These are phyloP conservation scores for Zelleria hepariella DNA, from an alignment of 2,888 invertebrate species.

Conservation along the genomic window DNA sequence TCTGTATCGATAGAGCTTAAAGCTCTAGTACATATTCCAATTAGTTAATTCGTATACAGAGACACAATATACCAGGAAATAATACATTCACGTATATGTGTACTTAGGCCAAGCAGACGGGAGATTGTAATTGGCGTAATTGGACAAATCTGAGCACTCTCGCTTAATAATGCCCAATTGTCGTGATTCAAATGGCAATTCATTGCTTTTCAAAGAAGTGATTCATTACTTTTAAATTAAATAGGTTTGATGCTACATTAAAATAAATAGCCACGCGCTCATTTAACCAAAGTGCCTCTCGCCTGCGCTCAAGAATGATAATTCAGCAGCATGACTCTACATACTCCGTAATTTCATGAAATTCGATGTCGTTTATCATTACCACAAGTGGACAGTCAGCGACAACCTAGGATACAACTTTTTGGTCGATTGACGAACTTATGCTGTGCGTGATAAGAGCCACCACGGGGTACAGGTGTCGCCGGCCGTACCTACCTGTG, in stretches of 20 bases:
- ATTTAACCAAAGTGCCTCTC: not conserved
- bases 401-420: too few species aligned
- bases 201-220: constrained; percentile 63
- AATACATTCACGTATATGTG: constrained; percentile 36
- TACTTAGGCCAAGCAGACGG: constrained; percentile 40
- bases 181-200: constrained; percentile 65
- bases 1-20: not conserved
- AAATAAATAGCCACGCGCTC: constrained; percentile 2
- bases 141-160: constrained; percentile 66
- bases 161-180: constrained; percentile 63
- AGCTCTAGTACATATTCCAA: constrained; percentile 30
- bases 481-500: too few species aligned
- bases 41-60: constrained; percentile 68
- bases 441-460: too few species aligned
- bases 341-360: not conserved
- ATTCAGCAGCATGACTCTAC: not conserved
- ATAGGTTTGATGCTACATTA: constrained; percentile 30
- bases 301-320: not conserved
- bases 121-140: constrained; percentile 70
- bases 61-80: constrained; percentile 67
- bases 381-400: not conserved
- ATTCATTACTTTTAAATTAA: constrained; percentile 60
- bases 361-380: not conserved
- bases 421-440: too few species aligned
- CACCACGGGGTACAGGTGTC: too few species aligned